phyloP scores from a whole-genome alignment of 2,113 vertebrate genomes.

The Myotis brandtii region DNA sequence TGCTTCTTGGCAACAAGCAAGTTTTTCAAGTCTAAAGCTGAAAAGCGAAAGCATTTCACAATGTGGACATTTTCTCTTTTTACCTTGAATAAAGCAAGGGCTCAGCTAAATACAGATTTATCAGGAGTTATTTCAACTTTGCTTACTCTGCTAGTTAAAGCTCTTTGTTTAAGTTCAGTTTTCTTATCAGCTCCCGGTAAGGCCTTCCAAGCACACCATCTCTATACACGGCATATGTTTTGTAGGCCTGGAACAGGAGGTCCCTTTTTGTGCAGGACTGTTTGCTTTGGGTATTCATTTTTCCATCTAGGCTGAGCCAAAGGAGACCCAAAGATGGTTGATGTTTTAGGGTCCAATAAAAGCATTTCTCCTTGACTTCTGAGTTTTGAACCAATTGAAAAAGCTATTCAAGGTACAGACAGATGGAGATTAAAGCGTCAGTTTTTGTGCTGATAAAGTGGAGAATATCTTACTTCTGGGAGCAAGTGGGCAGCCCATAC shows the following conservation, averaged over 20 bases:
- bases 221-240: neutral
- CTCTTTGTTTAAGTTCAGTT: conserved; percentile 1
- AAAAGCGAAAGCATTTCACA: neutral
- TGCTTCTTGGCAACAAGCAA: neutral
- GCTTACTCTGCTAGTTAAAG: neutral
- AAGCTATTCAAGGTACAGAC: neutral
- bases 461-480: neutral
- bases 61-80: neutral
- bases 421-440: neutral
- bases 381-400: neutral
- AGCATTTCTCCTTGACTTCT: neutral
- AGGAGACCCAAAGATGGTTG: neutral
- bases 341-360: neutral
- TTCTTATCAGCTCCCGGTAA: neutral
- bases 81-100: neutral
- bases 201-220: neutral
- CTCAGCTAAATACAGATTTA: conserved; percentile 3
- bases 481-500: neutral
- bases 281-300: neutral
- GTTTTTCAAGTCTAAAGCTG: conserved; percentile 7
- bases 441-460: neutral
- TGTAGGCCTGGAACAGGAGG: neutral
- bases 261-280: neutral
- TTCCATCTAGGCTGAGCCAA: neutral
- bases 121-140: neutral